Evolutionary conservation across 2,888 invertebrate species (phyloP).

Genomic region (Cinara cedri): DNA sequence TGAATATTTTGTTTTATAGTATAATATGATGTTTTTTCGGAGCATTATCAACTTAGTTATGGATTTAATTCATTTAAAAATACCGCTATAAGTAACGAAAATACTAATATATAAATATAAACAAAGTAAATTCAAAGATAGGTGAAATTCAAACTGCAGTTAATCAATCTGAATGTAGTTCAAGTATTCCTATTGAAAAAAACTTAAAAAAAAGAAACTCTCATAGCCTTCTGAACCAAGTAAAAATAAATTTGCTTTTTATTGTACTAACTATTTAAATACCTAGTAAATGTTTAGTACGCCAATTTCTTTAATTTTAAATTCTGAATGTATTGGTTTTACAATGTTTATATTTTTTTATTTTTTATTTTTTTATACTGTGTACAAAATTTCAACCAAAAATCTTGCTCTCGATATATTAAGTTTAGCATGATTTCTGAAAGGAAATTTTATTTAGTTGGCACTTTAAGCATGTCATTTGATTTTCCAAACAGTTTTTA

Average conservation of each 20-base stretch:
- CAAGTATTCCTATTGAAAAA: conserved; percentile 58
- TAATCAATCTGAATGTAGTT: conserved; percentile 10
- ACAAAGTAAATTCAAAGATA: neutral
- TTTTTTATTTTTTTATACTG: no score
- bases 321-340: conserved; percentile 95
- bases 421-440: no score
- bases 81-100: conserved; percentile 61
- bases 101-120: neutral
- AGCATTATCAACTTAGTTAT: conserved; percentile 93
- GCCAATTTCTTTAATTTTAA: neutral
- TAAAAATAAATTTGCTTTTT: neutral
- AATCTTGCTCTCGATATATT: no score
- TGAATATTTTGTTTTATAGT: conserved; percentile 63
- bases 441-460: no score
- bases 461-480: no score
- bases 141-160: conserved; percentile 31
- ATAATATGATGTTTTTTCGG: conserved; percentile 96
- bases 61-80: conserved; percentile 74
- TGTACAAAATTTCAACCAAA: no score
- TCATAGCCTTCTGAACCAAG: conserved; percentile 41
- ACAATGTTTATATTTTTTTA: no score
- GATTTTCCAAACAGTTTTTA: no score
- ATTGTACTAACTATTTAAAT: neutral
- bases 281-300: neutral
- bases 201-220: conserved; percentile 62